Base-by-base conservation (phyloP, 2,797 vertebrate species). In the Anolis apletophallus region DNA sequence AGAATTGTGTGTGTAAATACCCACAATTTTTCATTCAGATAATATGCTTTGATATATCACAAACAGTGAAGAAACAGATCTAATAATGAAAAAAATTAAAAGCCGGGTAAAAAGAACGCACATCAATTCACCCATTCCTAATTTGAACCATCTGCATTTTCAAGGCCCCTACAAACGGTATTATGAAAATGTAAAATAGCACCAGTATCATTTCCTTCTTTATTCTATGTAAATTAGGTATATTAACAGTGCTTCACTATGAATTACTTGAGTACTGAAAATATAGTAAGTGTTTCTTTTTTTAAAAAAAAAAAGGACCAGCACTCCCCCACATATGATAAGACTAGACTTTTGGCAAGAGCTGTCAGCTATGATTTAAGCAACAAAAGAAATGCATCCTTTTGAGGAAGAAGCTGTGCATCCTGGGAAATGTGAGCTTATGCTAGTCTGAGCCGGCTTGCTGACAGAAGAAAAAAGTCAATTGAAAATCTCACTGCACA, bases 391-490 rank as follows among this genome's bases (percentile, higher is more conserved):
- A 80, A 73, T 8, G 8, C 68, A 19, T 54, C 13, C 40, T 78
- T 78, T 78, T 32, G 54, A 72, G 34, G 75, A 71, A 78, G 61
- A 26, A 29, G 19, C 9, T 9, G 54, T 17, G 74, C 80, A 77
- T 78, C 83, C 64, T 71, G 80, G 80, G 64, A 71, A 71, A 78
- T 10, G 59, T 75, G 13, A 64, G 23, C 12, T 54, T 23, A 26
- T 14, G 72, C 29, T 79, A 10, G n/a, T n/a, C 57, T 32, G 11
- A 54, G 23, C 23, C 29, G 23, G 46, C 26, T 32, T n/a, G 40
- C 23, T 36, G 40, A 71, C 64, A 61, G 74, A 83, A 68, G 54
- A 40, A 32, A 55, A 82, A 64, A 61, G 74, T 72, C 74, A 78
- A 7, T 72, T 77, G 73, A 64, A 50, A 83, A 78, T 61, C 74